A percentile compares a stretch with the other conserved stretches of the same genome.
Conservation (phyloP, 23 tunicate species). For the Trididemnum miniatum region DNA sequence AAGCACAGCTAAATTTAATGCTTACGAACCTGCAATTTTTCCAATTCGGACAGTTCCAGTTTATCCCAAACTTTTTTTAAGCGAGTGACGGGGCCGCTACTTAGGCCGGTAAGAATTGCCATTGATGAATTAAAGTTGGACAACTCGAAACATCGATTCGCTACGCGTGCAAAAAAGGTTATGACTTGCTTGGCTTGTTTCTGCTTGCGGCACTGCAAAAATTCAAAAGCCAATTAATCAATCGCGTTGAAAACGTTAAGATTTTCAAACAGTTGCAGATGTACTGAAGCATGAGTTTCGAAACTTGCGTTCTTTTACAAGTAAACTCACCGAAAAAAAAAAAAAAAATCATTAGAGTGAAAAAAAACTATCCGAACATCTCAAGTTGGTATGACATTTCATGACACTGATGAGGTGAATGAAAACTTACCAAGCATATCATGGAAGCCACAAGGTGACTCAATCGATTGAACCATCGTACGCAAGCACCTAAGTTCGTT, state of each 20-base stretch:
- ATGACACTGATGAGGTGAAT: no score
- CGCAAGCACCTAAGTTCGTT: conserved; percentile 88
- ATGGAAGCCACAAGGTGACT: conserved; percentile 84
- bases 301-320: no score
- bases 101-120: conserved; percentile 89
- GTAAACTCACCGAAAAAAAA: no score
- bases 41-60: conserved; percentile 50
- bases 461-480: conserved; percentile 86
- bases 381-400: no score
- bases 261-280: no score
- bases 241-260: no score
- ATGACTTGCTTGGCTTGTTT: conserved; percentile 83
- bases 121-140: conserved; percentile 94
- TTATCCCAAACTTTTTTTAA: conserved; percentile 84
- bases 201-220: conserved; percentile 83
- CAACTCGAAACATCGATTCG: conserved; percentile 77
- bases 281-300: no score
- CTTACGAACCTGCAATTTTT: conserved; percentile 67
- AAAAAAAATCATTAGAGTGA: no score
- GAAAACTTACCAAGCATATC: conserved; percentile 70
- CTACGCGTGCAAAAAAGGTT: conserved; percentile 80
- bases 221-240: neutral
- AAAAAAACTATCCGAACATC: no score
- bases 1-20: no score
- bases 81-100: conserved; percentile 80